Percentiles rank a stretch among this genome's conserved stretches.
These are phyloP conservation scores for Pygmarrhopalites habei DNA, from an alignment of 1,140 invertebrate genomes.

Conservation along the genomic window DNA sequence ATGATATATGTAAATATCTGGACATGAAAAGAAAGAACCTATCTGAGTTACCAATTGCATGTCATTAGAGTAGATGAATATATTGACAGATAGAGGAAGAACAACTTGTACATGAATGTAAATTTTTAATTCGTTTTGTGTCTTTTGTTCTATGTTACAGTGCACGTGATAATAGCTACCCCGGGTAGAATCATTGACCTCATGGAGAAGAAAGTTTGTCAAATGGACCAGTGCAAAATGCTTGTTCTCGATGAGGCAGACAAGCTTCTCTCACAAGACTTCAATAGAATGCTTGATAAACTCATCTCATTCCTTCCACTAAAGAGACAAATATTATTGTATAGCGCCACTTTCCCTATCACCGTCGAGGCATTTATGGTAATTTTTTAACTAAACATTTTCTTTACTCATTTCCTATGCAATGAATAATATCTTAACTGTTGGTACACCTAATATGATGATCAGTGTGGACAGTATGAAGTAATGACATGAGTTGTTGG, in stretches of 20 bases:
- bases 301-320: slow-evolving; percentile 88
- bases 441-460: not conserved
- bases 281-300: slow-evolving; percentile 96
- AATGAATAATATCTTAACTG: not conserved
- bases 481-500: not conserved
- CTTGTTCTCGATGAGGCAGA: slow-evolving; percentile 98
- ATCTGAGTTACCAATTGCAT: slow-evolving; percentile 11
- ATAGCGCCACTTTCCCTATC: slow-evolving; percentile 97
- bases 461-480: not conserved
- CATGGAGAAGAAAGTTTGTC: slow-evolving; percentile 97
- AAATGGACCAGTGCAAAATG: slow-evolving; percentile 92
- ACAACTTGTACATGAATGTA: too few relatives aligned
- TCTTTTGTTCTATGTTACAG: slow-evolving; percentile 48
- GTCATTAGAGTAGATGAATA: not conserved
- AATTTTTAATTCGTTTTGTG: not conserved
- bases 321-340: slow-evolving; percentile 94
- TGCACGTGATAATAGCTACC: slow-evolving; percentile 98
- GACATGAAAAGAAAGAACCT: slow-evolving; percentile 2
- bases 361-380: slow-evolving; percentile 99
- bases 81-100: too few relatives aligned
- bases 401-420: not conserved
- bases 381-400: slow-evolving; percentile 38
- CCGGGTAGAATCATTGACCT: slow-evolving; percentile 98
- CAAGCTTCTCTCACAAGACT: slow-evolving; percentile 97
- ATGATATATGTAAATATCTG: not conserved